A percentile compares a stretch with the other conserved stretches of the same genome.
Evolutionary conservation across 2,888 invertebrate species (phyloP).

Genomic region (Malthinus flaveolus): DNA sequence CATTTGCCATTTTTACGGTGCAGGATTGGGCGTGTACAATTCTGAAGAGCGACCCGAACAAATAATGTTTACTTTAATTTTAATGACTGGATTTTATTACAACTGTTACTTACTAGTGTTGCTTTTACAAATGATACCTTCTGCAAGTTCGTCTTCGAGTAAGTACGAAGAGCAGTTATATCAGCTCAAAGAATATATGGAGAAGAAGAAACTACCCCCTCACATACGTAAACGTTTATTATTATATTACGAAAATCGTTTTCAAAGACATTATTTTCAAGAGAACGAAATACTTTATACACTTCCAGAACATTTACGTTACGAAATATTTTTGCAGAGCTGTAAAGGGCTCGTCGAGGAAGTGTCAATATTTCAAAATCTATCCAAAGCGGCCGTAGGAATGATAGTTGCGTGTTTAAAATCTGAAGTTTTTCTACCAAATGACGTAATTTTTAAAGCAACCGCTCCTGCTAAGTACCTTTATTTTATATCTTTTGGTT

Average conservation of each 20-base stretch:
- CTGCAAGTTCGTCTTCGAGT: slow-evolving; percentile 42
- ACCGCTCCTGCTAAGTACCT: slow-evolving; percentile 52
- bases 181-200: slow-evolving; percentile 52
- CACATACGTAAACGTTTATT: slow-evolving; percentile 49
- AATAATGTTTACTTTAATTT: slow-evolving; percentile 33
- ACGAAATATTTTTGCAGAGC: slow-evolving; percentile 60
- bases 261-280: slow-evolving; percentile 52
- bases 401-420: slow-evolving; percentile 58
- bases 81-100: slow-evolving; percentile 38
- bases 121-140: slow-evolving; percentile 44
- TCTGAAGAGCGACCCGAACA: slow-evolving; percentile 32
- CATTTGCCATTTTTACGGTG: slow-evolving; percentile 42
- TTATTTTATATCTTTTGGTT: slow-evolving; percentile 59
- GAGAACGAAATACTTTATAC: slow-evolving; percentile 48
- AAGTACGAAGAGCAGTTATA: slow-evolving; percentile 53
- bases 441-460: slow-evolving; percentile 55
- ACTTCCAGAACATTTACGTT: slow-evolving; percentile 48
- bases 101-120: slow-evolving; percentile 43
- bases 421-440: slow-evolving; percentile 58
- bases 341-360: slow-evolving; percentile 60
- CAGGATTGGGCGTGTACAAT: slow-evolving; percentile 33
- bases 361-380: slow-evolving; percentile 58
- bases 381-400: slow-evolving; percentile 56
- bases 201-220: slow-evolving; percentile 50
- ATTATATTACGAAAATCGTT: slow-evolving; percentile 52